Evolutionary conservation across 1,140 invertebrate genomes (phyloP).

Genomic region (Saccostrea echinata): DNA sequence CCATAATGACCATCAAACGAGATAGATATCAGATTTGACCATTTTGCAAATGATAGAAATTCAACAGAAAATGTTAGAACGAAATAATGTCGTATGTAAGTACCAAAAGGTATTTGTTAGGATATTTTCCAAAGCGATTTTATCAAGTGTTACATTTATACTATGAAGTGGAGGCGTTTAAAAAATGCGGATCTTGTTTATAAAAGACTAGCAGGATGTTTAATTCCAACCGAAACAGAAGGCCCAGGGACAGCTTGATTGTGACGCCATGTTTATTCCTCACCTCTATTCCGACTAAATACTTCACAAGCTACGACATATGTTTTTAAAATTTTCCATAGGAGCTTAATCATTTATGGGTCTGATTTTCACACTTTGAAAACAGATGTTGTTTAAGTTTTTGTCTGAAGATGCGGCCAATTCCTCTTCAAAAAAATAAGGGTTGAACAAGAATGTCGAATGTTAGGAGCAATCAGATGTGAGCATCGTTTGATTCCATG

Average conservation of each 20-base stretch:
- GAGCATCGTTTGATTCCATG: background rate
- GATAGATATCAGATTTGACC: background rate
- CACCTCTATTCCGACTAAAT: slow-evolving; percentile 32
- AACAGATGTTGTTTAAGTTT: slow-evolving; percentile 39
- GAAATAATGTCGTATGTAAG: background rate
- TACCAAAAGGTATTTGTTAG: background rate
- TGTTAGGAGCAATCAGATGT: background rate
- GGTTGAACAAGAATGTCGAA: background rate
- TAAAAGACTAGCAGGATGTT: slow-evolving; percentile 36
- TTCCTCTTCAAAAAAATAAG: background rate
- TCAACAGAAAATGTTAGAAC: background rate
- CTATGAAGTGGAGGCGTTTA: slow-evolving; percentile 36
- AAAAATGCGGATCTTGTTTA: slow-evolving; percentile 30
- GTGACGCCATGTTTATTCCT: slow-evolving; percentile 19
- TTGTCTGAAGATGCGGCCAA: slow-evolving; percentile 4
- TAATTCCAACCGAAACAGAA: slow-evolving; percentile 24
- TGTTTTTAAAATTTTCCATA: slow-evolving; percentile 37
- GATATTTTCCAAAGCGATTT: background rate
- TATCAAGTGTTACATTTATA: slow-evolving; percentile 35
- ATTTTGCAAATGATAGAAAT: background rate
- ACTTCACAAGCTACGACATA: slow-evolving; percentile 34
- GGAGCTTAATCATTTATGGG: slow-evolving; percentile 34
- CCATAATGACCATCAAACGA: background rate
- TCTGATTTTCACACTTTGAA: slow-evolving; percentile 35
- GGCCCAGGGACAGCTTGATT: slow-evolving; percentile 13